Evolutionary conservation across 2,888 invertebrate genomes (phyloP).

Genomic region (Scotopteryx bipunctaria): DNA sequence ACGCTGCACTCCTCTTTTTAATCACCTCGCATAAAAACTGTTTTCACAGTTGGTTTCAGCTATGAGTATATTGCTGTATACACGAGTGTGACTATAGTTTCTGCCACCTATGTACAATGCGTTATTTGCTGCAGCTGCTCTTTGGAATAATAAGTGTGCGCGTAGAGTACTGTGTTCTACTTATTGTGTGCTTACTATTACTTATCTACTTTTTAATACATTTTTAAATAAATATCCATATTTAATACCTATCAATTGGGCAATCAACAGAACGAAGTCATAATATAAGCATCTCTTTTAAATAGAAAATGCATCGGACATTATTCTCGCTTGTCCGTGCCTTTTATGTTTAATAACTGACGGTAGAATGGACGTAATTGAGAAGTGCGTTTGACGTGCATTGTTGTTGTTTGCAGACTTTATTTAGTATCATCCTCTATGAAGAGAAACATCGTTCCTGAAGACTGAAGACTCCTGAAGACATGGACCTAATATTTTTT

Average conservation of each 20-base stretch:
- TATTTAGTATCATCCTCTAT: background rate
- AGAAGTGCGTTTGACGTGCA: constrained; percentile 53
- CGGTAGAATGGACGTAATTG: constrained; percentile 58
- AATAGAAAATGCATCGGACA: constrained; percentile 9
- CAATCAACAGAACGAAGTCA: background rate
- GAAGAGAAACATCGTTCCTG: too few species aligned
- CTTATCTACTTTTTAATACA: too few species aligned
- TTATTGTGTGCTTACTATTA: too few species aligned
- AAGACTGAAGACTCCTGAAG: too few species aligned
- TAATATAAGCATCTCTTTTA: background rate
- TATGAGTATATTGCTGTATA: constrained; percentile 45
- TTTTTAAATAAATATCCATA: too few species aligned
- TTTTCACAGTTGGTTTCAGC: constrained; percentile 58
- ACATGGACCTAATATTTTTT: too few species aligned
- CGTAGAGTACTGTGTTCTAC: too few species aligned
- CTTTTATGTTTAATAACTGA: constrained; percentile 48
- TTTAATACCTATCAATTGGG: too few species aligned
- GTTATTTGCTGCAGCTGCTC: background rate
- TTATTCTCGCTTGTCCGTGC: background rate
- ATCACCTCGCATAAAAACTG: constrained; percentile 38
- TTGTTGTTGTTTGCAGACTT: constrained; percentile 37
- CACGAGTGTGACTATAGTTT: too few species aligned
- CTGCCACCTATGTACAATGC: constrained; percentile 9
- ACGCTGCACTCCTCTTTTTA: constrained; percentile 33
- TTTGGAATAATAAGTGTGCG: too few species aligned